phyloP scores from a whole-genome alignment of 2,797 vertebrate genomes.

The Monodelphis domestica region DNA sequence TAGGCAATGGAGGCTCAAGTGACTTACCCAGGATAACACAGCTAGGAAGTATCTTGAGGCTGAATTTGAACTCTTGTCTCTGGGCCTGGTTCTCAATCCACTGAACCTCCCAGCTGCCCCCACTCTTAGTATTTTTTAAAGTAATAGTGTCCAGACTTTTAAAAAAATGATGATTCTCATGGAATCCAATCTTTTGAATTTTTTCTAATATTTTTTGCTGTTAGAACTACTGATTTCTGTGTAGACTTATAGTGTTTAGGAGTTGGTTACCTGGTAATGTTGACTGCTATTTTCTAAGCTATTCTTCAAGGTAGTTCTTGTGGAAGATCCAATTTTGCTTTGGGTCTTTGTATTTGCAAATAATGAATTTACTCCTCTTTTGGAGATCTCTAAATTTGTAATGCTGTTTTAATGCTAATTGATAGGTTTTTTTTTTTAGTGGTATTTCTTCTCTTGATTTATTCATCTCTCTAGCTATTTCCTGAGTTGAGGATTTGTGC shows the following conservation, averaged over 20 bases:
- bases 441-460: background rate
- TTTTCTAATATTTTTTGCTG: background rate
- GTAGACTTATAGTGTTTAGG: background rate
- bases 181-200: background rate
- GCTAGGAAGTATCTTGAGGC: too few relatives aligned
- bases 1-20: too few relatives aligned
- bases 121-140: background rate
- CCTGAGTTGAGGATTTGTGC: too few relatives aligned
- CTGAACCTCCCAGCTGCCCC: too few relatives aligned
- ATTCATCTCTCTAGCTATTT: too few relatives aligned
- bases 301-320: background rate
- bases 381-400: background rate
- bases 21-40: too few relatives aligned
- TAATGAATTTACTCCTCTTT: background rate
- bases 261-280: background rate
- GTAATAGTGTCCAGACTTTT: background rate
- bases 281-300: background rate
- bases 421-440: background rate
- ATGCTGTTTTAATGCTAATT: background rate
- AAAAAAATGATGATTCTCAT: background rate
- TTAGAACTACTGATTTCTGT: background rate
- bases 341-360: background rate
- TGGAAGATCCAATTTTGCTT: background rate
- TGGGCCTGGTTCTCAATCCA: too few relatives aligned
- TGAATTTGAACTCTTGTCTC: too few relatives aligned